Conservation (phyloP, 1,140 invertebrate species). For the Contarinia nasturtii region DNA sequence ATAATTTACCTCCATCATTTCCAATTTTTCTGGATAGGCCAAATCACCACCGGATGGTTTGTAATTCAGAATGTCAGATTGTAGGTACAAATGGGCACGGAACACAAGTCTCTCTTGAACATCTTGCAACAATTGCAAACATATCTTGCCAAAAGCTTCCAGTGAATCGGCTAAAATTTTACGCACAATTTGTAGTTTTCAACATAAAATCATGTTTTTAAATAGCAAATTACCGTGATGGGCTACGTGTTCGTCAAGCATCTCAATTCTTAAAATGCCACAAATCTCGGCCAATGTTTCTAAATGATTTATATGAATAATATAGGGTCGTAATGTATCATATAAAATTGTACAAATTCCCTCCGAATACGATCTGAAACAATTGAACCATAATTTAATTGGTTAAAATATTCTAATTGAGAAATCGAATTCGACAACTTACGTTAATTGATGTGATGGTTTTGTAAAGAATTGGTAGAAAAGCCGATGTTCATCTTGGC, state of each 20-base stretch:
- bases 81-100: constrained; percentile 82
- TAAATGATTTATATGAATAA: constrained; percentile 93
- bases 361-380: constrained; percentile 51
- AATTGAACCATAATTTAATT: background rate
- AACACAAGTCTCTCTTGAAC: constrained; percentile 93
- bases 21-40: constrained; percentile 90
- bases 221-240: constrained; percentile 46
- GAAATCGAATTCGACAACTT: constrained; percentile 24
- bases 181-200: background rate
- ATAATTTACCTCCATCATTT: constrained; percentile 75
- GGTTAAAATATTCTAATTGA: constrained; percentile 1
- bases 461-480: constrained; percentile 76
- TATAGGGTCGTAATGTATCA: constrained; percentile 80
- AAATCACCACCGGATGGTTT: constrained; percentile 85
- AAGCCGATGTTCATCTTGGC: constrained; percentile 77
- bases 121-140: constrained; percentile 81
- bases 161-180: constrained; percentile 33
- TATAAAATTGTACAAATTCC: constrained; percentile 77
- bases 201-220: background rate
- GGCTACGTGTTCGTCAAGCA: constrained; percentile 83
- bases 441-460: constrained; percentile 43
- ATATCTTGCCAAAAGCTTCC: constrained; percentile 65
- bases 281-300: constrained; percentile 95
- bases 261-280: constrained; percentile 80
- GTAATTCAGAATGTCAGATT: constrained; percentile 76